These are phyloP conservation scores for Amblyteles armatorius DNA, from an alignment of 2,888 invertebrate species.

Conservation along the genomic window DNA sequence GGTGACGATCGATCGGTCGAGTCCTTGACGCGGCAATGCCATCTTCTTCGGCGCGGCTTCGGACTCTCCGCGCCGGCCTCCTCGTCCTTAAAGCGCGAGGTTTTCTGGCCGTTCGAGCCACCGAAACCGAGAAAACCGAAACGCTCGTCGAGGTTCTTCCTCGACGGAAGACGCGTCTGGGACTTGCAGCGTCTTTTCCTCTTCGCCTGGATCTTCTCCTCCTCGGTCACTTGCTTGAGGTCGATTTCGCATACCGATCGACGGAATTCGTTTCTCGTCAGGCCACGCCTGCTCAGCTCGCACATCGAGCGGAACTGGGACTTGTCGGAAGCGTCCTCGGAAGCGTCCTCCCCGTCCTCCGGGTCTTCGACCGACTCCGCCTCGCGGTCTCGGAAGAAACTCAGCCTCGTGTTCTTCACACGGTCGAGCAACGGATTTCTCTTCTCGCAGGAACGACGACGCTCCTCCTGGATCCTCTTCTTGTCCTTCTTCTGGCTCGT, in stretches of 20 bases:
- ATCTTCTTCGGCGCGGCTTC: constrained; percentile 69
- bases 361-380: constrained; percentile 68
- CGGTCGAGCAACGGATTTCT: constrained; percentile 90
- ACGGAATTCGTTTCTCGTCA: constrained; percentile 77
- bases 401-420: constrained; percentile 90
- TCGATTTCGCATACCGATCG: constrained; percentile 80
- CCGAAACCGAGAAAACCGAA: constrained; percentile 77
- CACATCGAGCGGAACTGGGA: constrained; percentile 78
- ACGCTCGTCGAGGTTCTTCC: constrained; percentile 71
- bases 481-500: constrained; percentile 87
- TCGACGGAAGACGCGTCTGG: constrained; percentile 77
- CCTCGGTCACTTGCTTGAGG: constrained; percentile 77
- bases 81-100: constrained; percentile 65
- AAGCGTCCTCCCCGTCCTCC: constrained; percentile 70
- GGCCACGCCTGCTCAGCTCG: constrained; percentile 73
- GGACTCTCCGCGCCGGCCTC: constrained; percentile 67
- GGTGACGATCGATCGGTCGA: constrained; percentile 20
- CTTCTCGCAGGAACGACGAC: constrained; percentile 86
- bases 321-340: constrained; percentile 71
- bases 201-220: constrained; percentile 75
- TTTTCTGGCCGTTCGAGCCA: constrained; percentile 69
- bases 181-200: constrained; percentile 81
- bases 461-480: constrained; percentile 84
- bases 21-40: constrained; percentile 72
- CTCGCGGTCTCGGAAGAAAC: constrained; percentile 86